phyloP scores from a whole-genome alignment of 2,888 invertebrate genomes.

The Amiota communis region DNA sequence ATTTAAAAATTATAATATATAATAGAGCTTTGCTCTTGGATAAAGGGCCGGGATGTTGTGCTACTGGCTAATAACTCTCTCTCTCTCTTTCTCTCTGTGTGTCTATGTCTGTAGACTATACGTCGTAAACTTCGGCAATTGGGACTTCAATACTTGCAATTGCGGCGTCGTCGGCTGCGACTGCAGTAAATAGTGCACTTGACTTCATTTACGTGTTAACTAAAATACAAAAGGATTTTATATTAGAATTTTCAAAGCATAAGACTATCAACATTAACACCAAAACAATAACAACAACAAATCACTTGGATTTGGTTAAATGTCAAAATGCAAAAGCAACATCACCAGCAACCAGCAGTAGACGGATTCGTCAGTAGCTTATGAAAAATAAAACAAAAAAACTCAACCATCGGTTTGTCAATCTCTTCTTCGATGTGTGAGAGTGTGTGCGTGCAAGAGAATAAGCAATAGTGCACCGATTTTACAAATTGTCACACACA shows the following conservation, averaged over 20 bases:
- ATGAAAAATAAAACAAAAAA: background rate
- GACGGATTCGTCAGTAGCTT: background rate
- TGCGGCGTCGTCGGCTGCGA: background rate
- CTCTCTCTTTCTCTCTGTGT: too few relatives aligned
- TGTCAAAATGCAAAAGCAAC: constrained; percentile 41
- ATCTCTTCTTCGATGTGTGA: constrained; percentile 40
- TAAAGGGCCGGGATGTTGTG: too few relatives aligned
- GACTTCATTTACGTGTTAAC: constrained; percentile 23
- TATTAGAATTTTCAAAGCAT: background rate
- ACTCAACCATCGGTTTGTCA: background rate
- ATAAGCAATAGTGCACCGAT: too few relatives aligned
- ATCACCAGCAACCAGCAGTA: too few relatives aligned
- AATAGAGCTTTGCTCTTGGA: too few relatives aligned
- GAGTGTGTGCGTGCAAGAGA: constrained; percentile 44
- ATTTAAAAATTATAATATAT: constrained; percentile 32
- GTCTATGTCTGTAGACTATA: too few relatives aligned
- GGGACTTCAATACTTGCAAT: constrained; percentile 23
- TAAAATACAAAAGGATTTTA: constrained; percentile 2
- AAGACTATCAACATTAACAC: background rate
- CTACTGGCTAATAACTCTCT: too few relatives aligned
- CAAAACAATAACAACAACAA: background rate
- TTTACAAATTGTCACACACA: too few relatives aligned
- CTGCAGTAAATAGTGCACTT: background rate
- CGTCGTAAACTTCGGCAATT: background rate
- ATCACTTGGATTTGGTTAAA: constrained; percentile 39